Evolutionary conservation across 2,888 invertebrate species (phyloP).

Genomic region (Chromoteleia sp.): DNA sequence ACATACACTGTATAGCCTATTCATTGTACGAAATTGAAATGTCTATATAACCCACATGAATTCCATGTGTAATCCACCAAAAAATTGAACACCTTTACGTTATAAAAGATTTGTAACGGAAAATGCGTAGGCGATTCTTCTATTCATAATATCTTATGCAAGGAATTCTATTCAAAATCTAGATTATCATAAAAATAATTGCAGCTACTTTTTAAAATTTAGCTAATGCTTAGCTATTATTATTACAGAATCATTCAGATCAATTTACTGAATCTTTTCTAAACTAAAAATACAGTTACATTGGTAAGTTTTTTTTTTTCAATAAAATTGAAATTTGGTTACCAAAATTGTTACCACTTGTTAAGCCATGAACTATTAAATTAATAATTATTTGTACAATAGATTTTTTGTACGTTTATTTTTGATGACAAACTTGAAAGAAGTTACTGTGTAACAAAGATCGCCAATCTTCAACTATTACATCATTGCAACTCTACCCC

Average conservation of each 20-base stretch:
- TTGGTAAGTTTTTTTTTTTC: too few species aligned
- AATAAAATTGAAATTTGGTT: too few species aligned
- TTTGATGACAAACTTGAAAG: too few species aligned
- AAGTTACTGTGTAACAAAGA: neutral
- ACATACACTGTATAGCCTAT: neutral
- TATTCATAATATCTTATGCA: constrained; percentile 18
- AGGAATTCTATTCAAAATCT: constrained; percentile 23
- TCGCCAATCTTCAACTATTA: constrained; percentile 15
- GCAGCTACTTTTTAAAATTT: neutral
- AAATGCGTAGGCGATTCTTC: constrained; percentile 28
- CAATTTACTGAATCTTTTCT: neutral
- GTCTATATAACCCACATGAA: too few species aligned
- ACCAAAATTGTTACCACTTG: too few species aligned
- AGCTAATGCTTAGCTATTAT: constrained; percentile 3
- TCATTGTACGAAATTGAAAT: neutral
- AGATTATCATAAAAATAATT: constrained; percentile 22
- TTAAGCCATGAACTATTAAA: too few species aligned
- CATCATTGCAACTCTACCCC: constrained; percentile 23
- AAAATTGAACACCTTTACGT: neutral
- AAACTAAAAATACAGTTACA: too few species aligned
- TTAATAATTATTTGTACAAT: too few species aligned
- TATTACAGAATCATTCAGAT: neutral
- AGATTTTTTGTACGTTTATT: too few species aligned
- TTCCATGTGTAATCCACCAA: too few species aligned
- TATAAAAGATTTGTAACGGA: too few species aligned